Conservation (phyloP, 1,140 invertebrate species). For the Pseudomyrmex dendroicus region DNA sequence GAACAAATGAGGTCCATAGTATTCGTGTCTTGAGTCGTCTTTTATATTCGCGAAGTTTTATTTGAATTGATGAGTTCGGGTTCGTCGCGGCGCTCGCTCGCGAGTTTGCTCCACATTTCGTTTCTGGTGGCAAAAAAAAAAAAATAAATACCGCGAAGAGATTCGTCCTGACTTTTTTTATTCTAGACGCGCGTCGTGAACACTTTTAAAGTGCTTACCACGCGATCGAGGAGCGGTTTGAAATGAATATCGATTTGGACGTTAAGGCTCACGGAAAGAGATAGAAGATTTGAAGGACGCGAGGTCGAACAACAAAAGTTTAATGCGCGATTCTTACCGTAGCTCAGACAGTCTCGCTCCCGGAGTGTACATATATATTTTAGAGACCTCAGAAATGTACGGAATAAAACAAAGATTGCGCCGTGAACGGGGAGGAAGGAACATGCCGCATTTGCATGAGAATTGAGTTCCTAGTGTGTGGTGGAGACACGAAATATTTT, state of each 20-base stretch:
- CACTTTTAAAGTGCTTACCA: conserved; percentile 34
- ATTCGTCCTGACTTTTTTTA: conserved; percentile 32
- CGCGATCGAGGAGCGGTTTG: not conserved
- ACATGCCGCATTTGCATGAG: conserved; percentile 56
- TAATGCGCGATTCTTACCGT: conserved; percentile 57
- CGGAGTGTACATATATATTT: conserved; percentile 14
- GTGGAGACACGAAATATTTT: conserved; percentile 53
- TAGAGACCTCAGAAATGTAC: conserved; percentile 38
- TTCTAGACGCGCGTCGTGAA: conserved; percentile 25
- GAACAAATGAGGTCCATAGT: conserved; percentile 18
- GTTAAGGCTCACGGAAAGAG: conserved; percentile 40
- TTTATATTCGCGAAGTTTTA: conserved; percentile 43
- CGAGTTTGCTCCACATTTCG: conserved; percentile 42
- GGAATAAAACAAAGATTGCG: conserved; percentile 50
- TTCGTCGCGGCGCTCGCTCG: not conserved
- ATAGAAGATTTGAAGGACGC: conserved; percentile 53
- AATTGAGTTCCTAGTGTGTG: conserved; percentile 50
- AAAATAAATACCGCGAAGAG: not conserved
- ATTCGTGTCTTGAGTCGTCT: conserved; percentile 36
- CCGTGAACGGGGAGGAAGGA: not conserved
- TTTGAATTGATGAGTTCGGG: conserved; percentile 43
- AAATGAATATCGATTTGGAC: conserved; percentile 64
- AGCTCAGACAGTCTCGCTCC: conserved; percentile 18
- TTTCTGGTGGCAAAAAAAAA: not conserved
- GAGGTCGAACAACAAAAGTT: conserved; percentile 57